Base-by-base conservation (phyloP, 2,888 invertebrate genomes). In the Agrotis puta region DNA sequence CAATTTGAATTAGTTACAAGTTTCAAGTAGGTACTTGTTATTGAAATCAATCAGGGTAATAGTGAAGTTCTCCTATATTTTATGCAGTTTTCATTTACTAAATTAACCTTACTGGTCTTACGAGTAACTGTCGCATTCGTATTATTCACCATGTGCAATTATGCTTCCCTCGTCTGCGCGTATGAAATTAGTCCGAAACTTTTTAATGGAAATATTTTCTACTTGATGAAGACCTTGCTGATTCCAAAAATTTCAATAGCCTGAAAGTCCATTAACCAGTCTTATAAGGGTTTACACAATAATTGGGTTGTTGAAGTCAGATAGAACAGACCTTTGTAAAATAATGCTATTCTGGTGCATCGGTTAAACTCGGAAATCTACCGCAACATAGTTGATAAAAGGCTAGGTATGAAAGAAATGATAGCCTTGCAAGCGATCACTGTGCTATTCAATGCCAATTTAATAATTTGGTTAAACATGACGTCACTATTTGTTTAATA, bases 1-100 rank as follows among this genome's bases (percentile, higher is more conserved):
- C 63, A 57, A 57, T 64, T 68, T 62, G 53, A 39, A 73, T 73
- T 65, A 59, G 45, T 50, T 20, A 13, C 53, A 59, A 59, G 14
- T 59, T 54, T 39, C 43, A 48, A 66, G 66, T 51, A 39, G 39
- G 39, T 13, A 18, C 13, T 54, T 66, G 66, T 33, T 50, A 33
- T 72, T 76, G 33, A 67, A 67, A 47, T 39, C 33, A 16, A 67
- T 68, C 18, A 13, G 27, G 27, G 27, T 3, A 33, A 67, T 43
- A 20, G 27, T 67, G 7, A 24, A 16, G 14, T 16, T 45, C n/a
- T 13, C 6, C 7, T 47, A 47, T n/a, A 4, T 61, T 9, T 5
- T n/a, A 56, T n/a, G 33, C 33, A 33, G 43, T 58, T 43, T 4
- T 58, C 16, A 18, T 53, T 7, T 22, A 22, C 7, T 20, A 54